phyloP scores from a whole-genome alignment of 2,888 invertebrate species.

The Apamea crenata region DNA sequence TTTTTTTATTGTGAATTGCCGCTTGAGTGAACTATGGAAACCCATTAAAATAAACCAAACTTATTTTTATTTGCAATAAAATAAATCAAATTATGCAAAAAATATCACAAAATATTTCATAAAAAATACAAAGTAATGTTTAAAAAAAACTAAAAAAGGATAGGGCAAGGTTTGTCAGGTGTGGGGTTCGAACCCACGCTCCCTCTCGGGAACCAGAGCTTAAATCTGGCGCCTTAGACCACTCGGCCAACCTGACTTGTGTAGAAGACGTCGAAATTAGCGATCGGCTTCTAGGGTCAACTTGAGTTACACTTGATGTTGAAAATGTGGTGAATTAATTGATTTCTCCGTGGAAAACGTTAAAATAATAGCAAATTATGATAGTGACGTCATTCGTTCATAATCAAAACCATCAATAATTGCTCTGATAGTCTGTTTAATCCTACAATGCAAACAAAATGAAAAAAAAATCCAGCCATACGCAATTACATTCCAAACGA shows the following conservation, averaged over 20 bases:
- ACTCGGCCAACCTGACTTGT: slow-evolving; percentile 94
- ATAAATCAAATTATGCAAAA: not conserved
- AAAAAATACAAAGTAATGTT: not conserved
- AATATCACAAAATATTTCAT: not conserved
- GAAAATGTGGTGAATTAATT: not conserved
- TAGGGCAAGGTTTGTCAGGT: slow-evolving; percentile 88
- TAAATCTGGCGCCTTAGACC: slow-evolving; percentile 96
- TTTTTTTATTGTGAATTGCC: not conserved
- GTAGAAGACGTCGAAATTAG: accelerated
- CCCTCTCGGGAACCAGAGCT: slow-evolving; percentile 95
- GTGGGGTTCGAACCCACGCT: slow-evolving; percentile 96
- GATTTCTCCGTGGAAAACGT: not conserved
- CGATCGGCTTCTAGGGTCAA: not conserved
- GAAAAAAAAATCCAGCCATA: not conserved
- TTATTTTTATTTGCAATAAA: not conserved
- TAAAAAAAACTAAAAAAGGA: not conserved
- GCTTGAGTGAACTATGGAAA: not conserved
- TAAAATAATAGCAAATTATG: not conserved
- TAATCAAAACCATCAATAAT: not conserved
- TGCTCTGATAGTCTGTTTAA: not conserved
- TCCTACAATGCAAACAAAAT: not conserved
- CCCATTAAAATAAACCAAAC: not conserved
- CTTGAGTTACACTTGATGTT: slow-evolving; percentile 1
- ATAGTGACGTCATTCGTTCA: not conserved
- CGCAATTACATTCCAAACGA: slow-evolving; percentile 31